phyloP scores from a whole-genome alignment of 1,140 invertebrate genomes.

The Aphis gossypii region DNA sequence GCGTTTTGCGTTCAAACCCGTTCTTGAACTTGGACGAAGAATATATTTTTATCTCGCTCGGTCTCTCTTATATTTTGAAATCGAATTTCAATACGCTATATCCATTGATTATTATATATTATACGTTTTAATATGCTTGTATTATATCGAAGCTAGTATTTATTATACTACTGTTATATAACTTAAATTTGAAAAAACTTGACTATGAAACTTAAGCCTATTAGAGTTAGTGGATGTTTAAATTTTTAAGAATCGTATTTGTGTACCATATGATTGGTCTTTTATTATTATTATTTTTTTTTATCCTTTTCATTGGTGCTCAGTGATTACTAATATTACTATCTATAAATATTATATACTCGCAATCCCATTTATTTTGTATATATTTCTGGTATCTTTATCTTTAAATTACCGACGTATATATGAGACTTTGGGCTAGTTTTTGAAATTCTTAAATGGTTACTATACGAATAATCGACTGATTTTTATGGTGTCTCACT shows the following conservation, averaged over 20 bases:
- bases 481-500: neutral
- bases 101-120: neutral
- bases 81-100: neutral
- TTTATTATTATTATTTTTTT: neutral
- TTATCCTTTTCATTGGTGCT: neutral
- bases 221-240: neutral
- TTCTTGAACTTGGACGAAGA: conserved; percentile 21
- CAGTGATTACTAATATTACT: neutral
- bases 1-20: conserved; percentile 8
- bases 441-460: neutral
- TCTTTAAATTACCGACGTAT: neutral
- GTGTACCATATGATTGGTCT: neutral
- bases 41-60: neutral
- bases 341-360: neutral
- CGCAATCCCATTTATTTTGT: neutral
- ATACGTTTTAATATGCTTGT: no score
- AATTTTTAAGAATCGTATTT: neutral
- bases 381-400: neutral
- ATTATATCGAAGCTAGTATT: no score
- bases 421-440: no score
- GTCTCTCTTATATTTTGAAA: neutral
- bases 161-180: neutral
- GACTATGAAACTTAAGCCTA: neutral
- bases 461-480: neutral
- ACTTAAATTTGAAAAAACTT: no score